Percentiles rank a stretch among this genome's conserved stretches.
These are phyloP conservation scores for Nemopilema nomurai DNA, from an alignment of 30 jellyfish, hydroid and myxozoan species.

Conservation along the genomic window DNA sequence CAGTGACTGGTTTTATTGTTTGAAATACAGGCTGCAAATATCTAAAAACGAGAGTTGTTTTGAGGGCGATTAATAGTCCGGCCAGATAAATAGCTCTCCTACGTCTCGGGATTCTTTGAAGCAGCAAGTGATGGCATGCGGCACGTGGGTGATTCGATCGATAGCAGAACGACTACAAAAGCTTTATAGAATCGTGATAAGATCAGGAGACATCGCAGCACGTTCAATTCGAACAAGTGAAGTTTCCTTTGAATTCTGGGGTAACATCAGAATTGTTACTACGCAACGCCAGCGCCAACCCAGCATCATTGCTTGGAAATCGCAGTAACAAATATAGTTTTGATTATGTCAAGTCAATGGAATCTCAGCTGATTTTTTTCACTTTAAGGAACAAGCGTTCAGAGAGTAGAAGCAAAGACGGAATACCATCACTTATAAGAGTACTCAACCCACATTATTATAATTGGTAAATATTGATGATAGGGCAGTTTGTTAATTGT, in stretches of 20 bases:
- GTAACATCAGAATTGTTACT: not conserved
- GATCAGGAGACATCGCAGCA: not conserved
- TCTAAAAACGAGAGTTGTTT: not conserved
- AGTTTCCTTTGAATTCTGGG: not conserved
- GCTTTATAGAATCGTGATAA: not conserved
- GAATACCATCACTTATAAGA: no score
- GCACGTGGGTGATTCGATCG: not conserved
- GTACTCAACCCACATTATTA: no score
- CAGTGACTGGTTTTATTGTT: no score
- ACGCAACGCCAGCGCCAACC: not conserved
- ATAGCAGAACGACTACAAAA: not conserved
- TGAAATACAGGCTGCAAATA: not conserved
- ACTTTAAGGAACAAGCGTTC: no score
- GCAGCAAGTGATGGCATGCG: not conserved
- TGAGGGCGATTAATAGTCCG: not conserved
- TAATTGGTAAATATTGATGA: no score
- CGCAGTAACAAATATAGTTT: no score
- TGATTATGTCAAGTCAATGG: not conserved
- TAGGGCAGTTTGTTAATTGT: no score
- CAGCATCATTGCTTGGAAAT: not conserved
- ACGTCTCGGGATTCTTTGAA: not conserved
- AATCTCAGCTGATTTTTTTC: no score
- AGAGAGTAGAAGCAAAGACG: no score
- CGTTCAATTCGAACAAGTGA: not conserved
- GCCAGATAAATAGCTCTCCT: not conserved